These are phyloP conservation scores for Unio pictorum DNA, from an alignment of 2,888 invertebrate species.

Conservation along the genomic window DNA sequence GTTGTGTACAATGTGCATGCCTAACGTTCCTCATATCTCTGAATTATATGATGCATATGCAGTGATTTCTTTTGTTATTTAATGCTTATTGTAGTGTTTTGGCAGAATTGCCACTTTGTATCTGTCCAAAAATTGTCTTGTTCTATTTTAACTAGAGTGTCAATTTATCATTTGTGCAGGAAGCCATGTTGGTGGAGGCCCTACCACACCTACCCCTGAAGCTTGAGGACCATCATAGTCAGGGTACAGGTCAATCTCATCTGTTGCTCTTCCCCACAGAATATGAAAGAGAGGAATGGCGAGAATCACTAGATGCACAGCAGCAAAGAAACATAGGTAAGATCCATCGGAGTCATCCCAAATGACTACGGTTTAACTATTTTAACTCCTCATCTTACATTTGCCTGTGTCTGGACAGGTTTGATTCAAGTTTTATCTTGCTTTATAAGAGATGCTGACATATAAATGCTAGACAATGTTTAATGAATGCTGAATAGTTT, in stretches of 20 bases:
- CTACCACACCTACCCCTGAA: slow-evolving; percentile 91
- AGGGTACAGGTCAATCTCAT: slow-evolving; percentile 69
- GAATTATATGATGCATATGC: too few relatives aligned
- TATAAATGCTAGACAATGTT: too few relatives aligned
- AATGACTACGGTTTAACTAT: too few relatives aligned
- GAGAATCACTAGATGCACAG: slow-evolving; percentile 86
- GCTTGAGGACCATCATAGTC: slow-evolving; percentile 77
- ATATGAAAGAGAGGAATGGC: slow-evolving; percentile 94
- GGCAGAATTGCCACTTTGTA: background rate
- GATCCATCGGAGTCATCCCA: too few relatives aligned
- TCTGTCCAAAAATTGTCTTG: background rate
- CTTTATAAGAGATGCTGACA: too few relatives aligned
- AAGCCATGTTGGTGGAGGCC: slow-evolving; percentile 90
- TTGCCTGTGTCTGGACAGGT: too few relatives aligned
- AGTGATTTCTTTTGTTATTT: too few relatives aligned
- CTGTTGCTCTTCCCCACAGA: slow-evolving; percentile 94
- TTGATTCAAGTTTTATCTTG: too few relatives aligned
- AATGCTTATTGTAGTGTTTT: background rate
- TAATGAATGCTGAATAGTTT: too few relatives aligned
- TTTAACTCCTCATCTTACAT: too few relatives aligned
- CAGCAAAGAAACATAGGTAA: background rate
- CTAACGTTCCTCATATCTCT: too few relatives aligned
- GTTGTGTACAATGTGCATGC: too few relatives aligned
- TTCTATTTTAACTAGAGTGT: background rate
- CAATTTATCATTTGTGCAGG: slow-evolving; percentile 73